Evolutionary conservation across 2,888 invertebrate genomes (phyloP).

Genomic region (Automeris io): DNA sequence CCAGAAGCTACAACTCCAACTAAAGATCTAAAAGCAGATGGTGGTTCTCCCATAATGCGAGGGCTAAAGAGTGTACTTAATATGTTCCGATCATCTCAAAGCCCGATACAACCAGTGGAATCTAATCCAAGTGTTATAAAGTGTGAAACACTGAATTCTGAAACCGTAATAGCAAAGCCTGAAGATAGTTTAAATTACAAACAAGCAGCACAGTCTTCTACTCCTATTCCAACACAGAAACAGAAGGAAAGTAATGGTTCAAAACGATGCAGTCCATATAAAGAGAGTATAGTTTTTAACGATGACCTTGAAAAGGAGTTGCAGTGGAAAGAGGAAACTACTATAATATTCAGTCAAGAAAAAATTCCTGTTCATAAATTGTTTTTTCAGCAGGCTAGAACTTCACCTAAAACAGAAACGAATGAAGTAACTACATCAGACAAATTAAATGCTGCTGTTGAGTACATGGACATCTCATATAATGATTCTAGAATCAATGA

Average conservation of each 20-base stretch:
- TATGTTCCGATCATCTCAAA: slow-evolving; percentile 65
- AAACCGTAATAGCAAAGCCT: slow-evolving; percentile 3
- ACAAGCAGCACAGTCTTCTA: slow-evolving; percentile 36
- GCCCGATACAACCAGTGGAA: slow-evolving; percentile 48
- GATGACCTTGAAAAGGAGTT: slow-evolving; percentile 63
- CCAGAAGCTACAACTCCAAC: slow-evolving; percentile 65
- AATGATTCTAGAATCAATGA: slow-evolving; percentile 40
- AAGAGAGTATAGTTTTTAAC: slow-evolving; percentile 58
- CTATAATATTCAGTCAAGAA: slow-evolving; percentile 55
- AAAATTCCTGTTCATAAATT: slow-evolving; percentile 60
- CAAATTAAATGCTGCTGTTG: slow-evolving; percentile 39
- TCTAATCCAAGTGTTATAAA: slow-evolving; percentile 17
- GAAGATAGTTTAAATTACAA: not conserved
- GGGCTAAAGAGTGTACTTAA: slow-evolving; percentile 63
- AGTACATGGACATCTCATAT: slow-evolving; percentile 57
- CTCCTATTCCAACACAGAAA: slow-evolving; percentile 42
- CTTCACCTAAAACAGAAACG: slow-evolving; percentile 3
- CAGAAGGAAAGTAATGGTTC: slow-evolving; percentile 34
- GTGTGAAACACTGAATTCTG: slow-evolving; percentile 15
- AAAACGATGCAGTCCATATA: slow-evolving; percentile 51
- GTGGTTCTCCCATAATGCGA: slow-evolving; percentile 61
- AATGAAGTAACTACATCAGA: slow-evolving; percentile 10
- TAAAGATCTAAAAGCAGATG: slow-evolving; percentile 47
- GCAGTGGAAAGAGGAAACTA: slow-evolving; percentile 64
- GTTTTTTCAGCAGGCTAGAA: slow-evolving; percentile 26